These are phyloP conservation scores for Zalophus californianus DNA, from an alignment of 2,797 vertebrate genomes.

Conservation along the genomic window DNA sequence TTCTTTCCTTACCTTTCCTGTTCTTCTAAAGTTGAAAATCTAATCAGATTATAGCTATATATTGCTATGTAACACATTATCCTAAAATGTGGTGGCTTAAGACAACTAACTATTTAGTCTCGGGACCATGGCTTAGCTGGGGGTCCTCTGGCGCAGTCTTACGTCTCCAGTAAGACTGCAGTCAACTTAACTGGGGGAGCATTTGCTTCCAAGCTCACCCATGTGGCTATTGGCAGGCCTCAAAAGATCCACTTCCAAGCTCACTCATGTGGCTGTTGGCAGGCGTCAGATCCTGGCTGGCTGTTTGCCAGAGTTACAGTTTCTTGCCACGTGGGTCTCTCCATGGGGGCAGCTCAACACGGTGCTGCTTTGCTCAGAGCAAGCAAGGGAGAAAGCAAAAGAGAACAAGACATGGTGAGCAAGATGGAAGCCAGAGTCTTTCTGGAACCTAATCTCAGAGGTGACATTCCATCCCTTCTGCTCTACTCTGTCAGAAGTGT, in stretches of 20 bases:
- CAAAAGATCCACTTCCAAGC: slow-evolving; percentile 19
- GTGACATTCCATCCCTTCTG: background rate
- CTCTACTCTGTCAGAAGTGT: background rate
- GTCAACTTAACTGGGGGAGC: background rate
- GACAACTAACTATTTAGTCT: background rate
- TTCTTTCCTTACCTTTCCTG: background rate
- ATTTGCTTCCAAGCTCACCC: background rate
- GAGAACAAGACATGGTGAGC: background rate
- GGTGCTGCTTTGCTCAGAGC: background rate
- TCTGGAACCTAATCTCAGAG: background rate
- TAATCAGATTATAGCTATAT: background rate
- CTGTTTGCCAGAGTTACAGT: background rate
- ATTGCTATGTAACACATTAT: background rate
- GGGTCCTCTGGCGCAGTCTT: background rate
- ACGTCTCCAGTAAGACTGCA: background rate
- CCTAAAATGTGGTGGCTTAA: background rate
- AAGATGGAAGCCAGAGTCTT: background rate
- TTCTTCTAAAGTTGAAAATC: slow-evolving; percentile 43
- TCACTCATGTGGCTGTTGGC: slow-evolving; percentile 6
- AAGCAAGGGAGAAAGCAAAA: background rate
- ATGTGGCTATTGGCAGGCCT: background rate
- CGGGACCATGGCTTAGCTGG: background rate
- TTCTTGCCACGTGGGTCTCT: background rate
- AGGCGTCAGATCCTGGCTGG: background rate
- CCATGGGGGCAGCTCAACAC: background rate